Conservation (phyloP, 1,140 invertebrate genomes). For the Drosophila funebris region DNA sequence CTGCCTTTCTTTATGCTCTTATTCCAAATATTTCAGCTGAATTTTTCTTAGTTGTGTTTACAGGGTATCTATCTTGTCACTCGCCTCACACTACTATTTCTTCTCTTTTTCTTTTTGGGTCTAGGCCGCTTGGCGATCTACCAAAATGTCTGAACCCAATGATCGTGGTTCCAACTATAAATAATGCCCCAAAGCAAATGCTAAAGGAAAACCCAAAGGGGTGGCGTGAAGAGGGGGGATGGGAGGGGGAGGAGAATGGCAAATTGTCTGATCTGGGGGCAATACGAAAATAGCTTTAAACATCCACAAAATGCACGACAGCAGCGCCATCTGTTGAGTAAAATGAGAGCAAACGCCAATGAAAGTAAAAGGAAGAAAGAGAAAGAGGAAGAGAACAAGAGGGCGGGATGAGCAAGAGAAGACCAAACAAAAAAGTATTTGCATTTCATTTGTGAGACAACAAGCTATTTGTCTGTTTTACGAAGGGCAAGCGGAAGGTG, state of each 20-base stretch:
- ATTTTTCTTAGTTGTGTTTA: neutral
- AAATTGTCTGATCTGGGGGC: conserved; percentile 4
- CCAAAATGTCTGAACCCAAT: conserved; percentile 25
- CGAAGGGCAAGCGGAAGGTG: too few species aligned
- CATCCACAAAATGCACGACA: neutral
- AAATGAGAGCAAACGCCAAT: neutral
- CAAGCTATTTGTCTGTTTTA: neutral
- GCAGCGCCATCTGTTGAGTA: conserved; percentile 19
- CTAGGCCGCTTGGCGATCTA: conserved; percentile 31
- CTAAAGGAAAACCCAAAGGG: neutral
- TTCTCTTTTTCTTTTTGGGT: conserved; percentile 22
- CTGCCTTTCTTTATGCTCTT: neutral
- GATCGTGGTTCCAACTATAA: conserved; percentile 23
- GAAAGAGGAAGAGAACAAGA: neutral
- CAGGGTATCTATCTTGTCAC: neutral
- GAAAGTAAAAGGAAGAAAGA: conserved; percentile 1
- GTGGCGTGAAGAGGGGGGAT: neutral
- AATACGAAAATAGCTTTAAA: conserved; percentile 8
- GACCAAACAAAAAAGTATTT: conserved; percentile 21
- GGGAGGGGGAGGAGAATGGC: neutral
- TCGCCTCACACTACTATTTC: neutral
- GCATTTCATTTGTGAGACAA: conserved; percentile 34
- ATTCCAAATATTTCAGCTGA: too few species aligned
- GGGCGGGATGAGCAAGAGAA: too few species aligned
- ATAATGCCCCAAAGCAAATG: conserved; percentile 2